Conservation (phyloP, 2,888 invertebrate species). For the Fragum fragum region DNA sequence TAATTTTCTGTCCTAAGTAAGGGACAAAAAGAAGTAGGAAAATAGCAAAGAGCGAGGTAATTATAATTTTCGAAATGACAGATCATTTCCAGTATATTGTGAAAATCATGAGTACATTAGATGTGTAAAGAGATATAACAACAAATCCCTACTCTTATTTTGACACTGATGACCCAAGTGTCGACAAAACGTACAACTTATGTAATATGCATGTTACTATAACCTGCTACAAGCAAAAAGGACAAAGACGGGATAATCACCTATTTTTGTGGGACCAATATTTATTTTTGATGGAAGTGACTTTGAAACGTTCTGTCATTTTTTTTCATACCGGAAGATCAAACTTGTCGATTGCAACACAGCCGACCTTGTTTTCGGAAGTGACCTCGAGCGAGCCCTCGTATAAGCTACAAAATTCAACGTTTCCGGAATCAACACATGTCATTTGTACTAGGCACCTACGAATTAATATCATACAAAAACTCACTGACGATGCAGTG, state of each 20-base stretch:
- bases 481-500: neutral
- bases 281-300: constrained; percentile 59
- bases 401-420: constrained; percentile 27
- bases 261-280: constrained; percentile 60
- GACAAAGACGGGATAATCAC: constrained; percentile 30
- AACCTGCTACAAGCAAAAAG: constrained; percentile 49
- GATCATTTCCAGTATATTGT: constrained; percentile 40
- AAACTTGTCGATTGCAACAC: constrained; percentile 34
- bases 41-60: neutral
- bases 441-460: constrained; percentile 49
- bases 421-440: constrained; percentile 48
- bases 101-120: constrained; percentile 32
- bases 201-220: constrained; percentile 57
- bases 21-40: constrained; percentile 28
- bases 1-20: constrained; percentile 26
- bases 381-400: constrained; percentile 39
- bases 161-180: constrained; percentile 32
- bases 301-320: constrained; percentile 50
- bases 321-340: constrained; percentile 45
- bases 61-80: constrained; percentile 6
- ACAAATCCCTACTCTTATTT: constrained; percentile 44
- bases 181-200: constrained; percentile 55
- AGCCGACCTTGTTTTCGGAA: constrained; percentile 13
- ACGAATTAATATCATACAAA: constrained; percentile 35
- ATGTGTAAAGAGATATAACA: constrained; percentile 10